Evolutionary conservation across 37 sponge, comb jelly and placozoan genomes (phyloP).

Genomic region (Geodia barretti): DNA sequence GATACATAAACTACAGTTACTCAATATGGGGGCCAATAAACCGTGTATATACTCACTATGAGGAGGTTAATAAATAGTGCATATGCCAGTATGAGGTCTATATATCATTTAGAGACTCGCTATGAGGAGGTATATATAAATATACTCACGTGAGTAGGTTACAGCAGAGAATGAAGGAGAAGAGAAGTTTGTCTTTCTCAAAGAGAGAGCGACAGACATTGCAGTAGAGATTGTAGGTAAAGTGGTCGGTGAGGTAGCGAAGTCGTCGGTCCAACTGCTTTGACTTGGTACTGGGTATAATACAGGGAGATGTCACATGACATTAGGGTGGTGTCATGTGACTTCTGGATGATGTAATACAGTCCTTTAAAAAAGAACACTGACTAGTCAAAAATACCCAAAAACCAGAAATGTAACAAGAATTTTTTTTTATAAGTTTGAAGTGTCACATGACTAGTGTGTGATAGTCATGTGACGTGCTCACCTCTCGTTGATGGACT

Average conservation of each 20-base stretch:
- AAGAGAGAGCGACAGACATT: constrained; percentile 98
- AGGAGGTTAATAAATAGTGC: too few species aligned
- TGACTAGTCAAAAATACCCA: too few species aligned
- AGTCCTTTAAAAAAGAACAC: too few species aligned
- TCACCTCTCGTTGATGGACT: constrained; percentile 93
- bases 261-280: constrained; percentile 93
- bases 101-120: too few species aligned
- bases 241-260: constrained; percentile 95
- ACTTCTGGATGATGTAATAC: not conserved
- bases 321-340: not conserved
- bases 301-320: not conserved
- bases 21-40: too few species aligned
- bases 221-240: constrained; percentile 98
- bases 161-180: constrained; percentile 97
- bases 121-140: too few species aligned
- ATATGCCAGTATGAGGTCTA: too few species aligned
- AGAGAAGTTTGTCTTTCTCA: constrained; percentile 99
- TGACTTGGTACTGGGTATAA: constrained; percentile 83
- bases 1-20: too few species aligned
- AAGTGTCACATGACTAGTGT: not conserved
- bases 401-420: not conserved
- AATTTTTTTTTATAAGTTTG: too few species aligned
- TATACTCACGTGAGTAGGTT: constrained; percentile 84
- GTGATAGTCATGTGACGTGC: not conserved
- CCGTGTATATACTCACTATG: too few species aligned